Percentiles rank a stretch among this genome's conserved stretches.
These are phyloP conservation scores for Callionymus lyra DNA, from an alignment of 2,113 vertebrate genomes.

Conservation along the genomic window DNA sequence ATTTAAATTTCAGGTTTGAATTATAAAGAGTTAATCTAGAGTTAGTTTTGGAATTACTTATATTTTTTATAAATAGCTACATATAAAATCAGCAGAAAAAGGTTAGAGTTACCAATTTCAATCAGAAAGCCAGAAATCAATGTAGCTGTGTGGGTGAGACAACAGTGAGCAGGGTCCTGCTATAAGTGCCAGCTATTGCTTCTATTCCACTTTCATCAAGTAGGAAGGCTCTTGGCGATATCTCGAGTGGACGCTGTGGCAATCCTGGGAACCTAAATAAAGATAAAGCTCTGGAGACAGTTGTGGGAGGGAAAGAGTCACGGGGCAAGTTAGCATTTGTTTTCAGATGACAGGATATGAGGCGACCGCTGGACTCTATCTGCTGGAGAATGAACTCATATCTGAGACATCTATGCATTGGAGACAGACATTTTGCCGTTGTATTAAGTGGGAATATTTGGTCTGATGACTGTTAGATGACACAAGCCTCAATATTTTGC, in stretches of 20 bases:
- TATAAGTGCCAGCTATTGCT: background rate
- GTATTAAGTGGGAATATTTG: too few relatives aligned
- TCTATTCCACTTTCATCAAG: slow-evolving; percentile 13
- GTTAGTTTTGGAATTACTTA: too few relatives aligned
- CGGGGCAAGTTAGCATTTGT: slow-evolving; percentile 4
- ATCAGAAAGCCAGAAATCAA: too few relatives aligned
- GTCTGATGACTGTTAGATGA: too few relatives aligned
- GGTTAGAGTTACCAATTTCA: too few relatives aligned
- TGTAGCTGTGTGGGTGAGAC: too few relatives aligned
- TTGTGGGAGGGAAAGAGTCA: slow-evolving; percentile 16
- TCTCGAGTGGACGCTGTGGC: slow-evolving; percentile 69
- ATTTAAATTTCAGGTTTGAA: too few relatives aligned
- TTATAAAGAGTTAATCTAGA: too few relatives aligned
- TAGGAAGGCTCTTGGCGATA: slow-evolving; percentile 45
- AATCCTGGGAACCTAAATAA: slow-evolving; percentile 55
- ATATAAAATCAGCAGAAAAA: too few relatives aligned
- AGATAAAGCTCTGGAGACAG: slow-evolving; percentile 54
- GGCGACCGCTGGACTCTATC: slow-evolving; percentile 30
- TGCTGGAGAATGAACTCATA: slow-evolving; percentile 39
- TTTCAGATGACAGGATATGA: slow-evolving; percentile 17
- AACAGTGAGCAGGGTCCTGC: background rate
- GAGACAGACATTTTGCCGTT: slow-evolving; percentile 8
- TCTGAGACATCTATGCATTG: slow-evolving; percentile 19
- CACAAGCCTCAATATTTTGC: too few relatives aligned
- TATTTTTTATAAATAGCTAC: too few relatives aligned